Percentiles rank a stretch among this genome's conserved stretches.
Evolutionary conservation across 2,797 vertebrate genomes (phyloP).

Genomic region (Vireo griseus): DNA sequence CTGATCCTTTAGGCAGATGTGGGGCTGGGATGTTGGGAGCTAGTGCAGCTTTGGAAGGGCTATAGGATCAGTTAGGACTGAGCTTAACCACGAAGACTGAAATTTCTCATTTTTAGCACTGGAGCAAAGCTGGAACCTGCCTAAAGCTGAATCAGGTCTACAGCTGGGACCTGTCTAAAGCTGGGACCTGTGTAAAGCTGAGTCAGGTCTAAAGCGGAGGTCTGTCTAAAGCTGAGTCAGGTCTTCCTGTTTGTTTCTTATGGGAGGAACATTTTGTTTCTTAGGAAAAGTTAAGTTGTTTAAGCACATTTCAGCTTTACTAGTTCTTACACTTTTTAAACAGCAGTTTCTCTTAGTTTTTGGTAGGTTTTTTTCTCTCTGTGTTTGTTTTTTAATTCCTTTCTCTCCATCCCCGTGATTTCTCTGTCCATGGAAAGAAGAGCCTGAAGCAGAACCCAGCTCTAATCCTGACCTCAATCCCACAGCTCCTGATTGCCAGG

Average conservation of each 20-base stretch:
- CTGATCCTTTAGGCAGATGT: accelerated
- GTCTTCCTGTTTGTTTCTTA: neutral
- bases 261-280: neutral
- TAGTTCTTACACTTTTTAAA: neutral
- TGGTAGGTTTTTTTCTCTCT: too few species aligned
- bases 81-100: accelerated
- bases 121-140: neutral
- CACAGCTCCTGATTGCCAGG: neutral
- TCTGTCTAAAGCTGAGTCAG: neutral
- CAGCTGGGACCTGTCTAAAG: neutral
- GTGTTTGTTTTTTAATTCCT: neutral
- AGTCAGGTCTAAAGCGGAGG: too few species aligned
- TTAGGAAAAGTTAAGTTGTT: neutral
- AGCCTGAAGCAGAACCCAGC: neutral
- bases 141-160: accelerated
- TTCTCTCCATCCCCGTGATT: neutral
- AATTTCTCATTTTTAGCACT: neutral
- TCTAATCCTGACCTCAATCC: neutral
- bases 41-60: neutral
- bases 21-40: neutral
- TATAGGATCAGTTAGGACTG: neutral
- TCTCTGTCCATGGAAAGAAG: neutral
- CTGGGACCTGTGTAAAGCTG: neutral
- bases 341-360: neutral
- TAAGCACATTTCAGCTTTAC: neutral